Conservation (phyloP, 2,888 invertebrate species). For the Diplolepis rosae region DNA sequence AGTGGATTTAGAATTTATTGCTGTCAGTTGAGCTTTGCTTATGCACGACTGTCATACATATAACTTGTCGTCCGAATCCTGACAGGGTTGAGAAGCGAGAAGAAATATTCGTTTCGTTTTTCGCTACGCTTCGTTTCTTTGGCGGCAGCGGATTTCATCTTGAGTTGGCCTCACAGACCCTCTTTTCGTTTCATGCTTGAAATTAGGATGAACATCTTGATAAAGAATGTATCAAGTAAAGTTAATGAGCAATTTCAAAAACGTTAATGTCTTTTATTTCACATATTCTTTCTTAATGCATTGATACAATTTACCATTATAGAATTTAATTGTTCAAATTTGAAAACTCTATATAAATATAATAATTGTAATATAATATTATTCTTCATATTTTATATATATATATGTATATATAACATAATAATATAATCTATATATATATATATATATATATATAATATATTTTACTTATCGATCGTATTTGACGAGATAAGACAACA, state of each 20-base stretch:
- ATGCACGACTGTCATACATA: not conserved
- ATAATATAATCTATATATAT: not conserved
- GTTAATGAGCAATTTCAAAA: not conserved
- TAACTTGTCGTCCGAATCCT: slow-evolving; percentile 5
- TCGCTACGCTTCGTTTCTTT: slow-evolving; percentile 18
- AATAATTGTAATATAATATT: too few species aligned
- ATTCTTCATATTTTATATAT: too few species aligned
- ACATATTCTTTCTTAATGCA: not conserved
- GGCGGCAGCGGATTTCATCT: slow-evolving; percentile 6
- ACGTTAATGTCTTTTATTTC: not conserved
- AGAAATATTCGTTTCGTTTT: slow-evolving; percentile 22
- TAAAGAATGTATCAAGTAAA: not conserved
- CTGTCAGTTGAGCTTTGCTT: not conserved
- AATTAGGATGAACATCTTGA: slow-evolving; percentile 25
- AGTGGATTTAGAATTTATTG: too few species aligned
- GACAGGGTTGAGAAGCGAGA: slow-evolving; percentile 2
- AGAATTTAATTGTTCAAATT: too few species aligned
- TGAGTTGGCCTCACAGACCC: not conserved
- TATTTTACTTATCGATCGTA: not conserved
- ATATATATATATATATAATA: not conserved
- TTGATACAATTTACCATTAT: too few species aligned
- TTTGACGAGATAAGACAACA: slow-evolving; percentile 3
- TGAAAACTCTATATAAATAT: too few species aligned
- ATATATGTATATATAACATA: too few species aligned
- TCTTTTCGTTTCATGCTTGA: slow-evolving; percentile 6